phyloP scores from a whole-genome alignment of 2,113 vertebrate genomes.

The Axis porcinus region DNA sequence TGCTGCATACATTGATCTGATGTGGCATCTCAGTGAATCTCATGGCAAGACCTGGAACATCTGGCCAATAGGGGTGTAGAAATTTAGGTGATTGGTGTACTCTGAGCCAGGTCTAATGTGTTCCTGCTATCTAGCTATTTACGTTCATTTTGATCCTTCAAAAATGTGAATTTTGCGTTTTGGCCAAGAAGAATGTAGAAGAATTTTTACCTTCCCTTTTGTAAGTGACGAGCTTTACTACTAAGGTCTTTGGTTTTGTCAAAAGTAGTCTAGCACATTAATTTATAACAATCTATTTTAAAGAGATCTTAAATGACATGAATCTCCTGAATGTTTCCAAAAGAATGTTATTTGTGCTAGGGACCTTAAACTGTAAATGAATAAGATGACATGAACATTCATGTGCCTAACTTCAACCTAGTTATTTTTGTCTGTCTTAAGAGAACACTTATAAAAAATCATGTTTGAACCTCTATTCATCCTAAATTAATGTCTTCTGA shows the following conservation, averaged over 20 bases:
- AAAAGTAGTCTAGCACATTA: background rate
- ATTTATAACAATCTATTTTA: background rate
- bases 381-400: background rate
- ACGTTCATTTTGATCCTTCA: background rate
- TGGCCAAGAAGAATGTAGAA: background rate
- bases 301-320: background rate
- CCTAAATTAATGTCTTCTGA: background rate
- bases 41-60: background rate
- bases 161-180: background rate
- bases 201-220: background rate
- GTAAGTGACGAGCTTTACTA: background rate
- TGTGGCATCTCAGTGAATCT: background rate
- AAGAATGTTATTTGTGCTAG: background rate
- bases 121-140: background rate
- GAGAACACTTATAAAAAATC: background rate
- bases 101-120: background rate
- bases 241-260: background rate
- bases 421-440: conserved; percentile 28
- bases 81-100: background rate
- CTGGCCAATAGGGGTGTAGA: background rate
- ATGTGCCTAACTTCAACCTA: background rate
- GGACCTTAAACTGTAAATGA: background rate
- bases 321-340: background rate
- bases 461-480: background rate
- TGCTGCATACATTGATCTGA: background rate